phyloP scores from a whole-genome alignment of 2,113 vertebrate species.

The Morone saxatilis region DNA sequence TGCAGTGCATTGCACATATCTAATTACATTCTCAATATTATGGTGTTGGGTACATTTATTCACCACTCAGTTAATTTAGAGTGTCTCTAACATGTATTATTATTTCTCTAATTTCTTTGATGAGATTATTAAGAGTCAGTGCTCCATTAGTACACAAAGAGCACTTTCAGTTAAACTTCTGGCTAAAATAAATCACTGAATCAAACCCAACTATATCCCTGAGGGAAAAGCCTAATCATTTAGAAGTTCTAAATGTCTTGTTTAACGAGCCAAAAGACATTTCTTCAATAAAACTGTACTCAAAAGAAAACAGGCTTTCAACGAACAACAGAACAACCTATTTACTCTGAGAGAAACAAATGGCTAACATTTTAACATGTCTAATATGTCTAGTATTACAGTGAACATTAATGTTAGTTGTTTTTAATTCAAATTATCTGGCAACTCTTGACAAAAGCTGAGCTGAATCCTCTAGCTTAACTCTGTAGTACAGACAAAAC shows the following conservation, averaged over 20 bases:
- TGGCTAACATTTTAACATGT: background rate
- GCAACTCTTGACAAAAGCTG: background rate
- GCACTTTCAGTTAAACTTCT: slow-evolving; percentile 27
- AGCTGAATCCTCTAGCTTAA: background rate
- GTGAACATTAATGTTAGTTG: background rate
- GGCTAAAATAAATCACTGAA: slow-evolving; percentile 4
- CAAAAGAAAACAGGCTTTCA: slow-evolving; percentile 21
- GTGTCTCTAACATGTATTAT: background rate
- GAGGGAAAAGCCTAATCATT: background rate
- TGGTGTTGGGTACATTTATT: background rate
- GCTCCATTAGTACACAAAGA: slow-evolving; percentile 2
- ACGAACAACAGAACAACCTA: background rate
- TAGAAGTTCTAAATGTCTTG: slow-evolving; percentile 15
- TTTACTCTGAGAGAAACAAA: background rate
- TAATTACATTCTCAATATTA: slow-evolving; percentile 11
- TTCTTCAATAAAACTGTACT: slow-evolving; percentile 1
- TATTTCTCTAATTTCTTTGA: slow-evolving; percentile 11
- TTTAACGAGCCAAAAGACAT: slow-evolving; percentile 10
- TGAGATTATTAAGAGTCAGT: slow-evolving; percentile 18
- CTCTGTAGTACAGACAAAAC: background rate
- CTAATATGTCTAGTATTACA: background rate
- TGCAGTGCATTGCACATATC: slow-evolving; percentile 4
- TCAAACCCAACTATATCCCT: slow-evolving; percentile 4
- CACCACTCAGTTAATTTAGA: slow-evolving; percentile 9
- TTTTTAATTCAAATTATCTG: background rate